A percentile compares a stretch with the other conserved stretches of the same genome.
These are phyloP conservation scores for Epinotia ramella DNA, from an alignment of 2,888 invertebrate species.

Conservation along the genomic window DNA sequence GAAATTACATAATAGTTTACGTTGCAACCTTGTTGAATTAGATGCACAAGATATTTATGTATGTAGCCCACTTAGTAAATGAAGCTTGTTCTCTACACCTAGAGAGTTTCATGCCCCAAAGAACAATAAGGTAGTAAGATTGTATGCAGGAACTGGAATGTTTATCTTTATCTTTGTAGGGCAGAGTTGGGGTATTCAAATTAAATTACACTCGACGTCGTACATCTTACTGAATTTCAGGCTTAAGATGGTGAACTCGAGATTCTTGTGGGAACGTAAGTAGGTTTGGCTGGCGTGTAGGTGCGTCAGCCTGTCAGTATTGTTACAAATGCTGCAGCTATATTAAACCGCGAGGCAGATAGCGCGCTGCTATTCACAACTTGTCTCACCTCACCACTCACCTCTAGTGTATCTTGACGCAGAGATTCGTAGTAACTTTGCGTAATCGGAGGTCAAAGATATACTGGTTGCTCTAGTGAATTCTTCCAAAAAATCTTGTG, in stretches of 20 bases:
- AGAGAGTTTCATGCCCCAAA: neutral
- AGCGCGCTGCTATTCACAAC: constrained; percentile 4
- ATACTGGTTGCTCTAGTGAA: neutral
- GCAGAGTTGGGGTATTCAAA: constrained; percentile 52
- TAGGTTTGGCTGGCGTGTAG: constrained; percentile 5
- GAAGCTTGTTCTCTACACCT: constrained; percentile 53
- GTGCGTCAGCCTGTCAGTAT: constrained; percentile 29
- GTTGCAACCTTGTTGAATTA: constrained; percentile 16
- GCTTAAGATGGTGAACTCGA: constrained; percentile 47
- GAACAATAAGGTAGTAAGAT: constrained; percentile 22
- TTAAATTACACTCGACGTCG: constrained; percentile 59
- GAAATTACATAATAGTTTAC: constrained; percentile 36
- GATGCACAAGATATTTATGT: constrained; percentile 39
- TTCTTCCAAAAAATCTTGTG: too few species aligned
- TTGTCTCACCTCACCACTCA: neutral
- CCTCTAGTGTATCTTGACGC: neutral
- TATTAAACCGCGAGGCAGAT: constrained; percentile 20
- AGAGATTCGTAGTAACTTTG: neutral
- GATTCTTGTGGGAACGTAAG: constrained; percentile 46
- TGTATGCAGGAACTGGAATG: neutral
- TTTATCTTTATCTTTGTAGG: constrained; percentile 45
- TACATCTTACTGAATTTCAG: constrained; percentile 56
- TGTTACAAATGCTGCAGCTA: constrained; percentile 24
- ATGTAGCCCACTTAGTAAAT: constrained; percentile 54
- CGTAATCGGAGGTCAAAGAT: neutral